Evolutionary conservation across 1,140 invertebrate genomes (phyloP), one percentile per base, ranked within the genome.

Genomic region (Drosophila funebris): DNA sequence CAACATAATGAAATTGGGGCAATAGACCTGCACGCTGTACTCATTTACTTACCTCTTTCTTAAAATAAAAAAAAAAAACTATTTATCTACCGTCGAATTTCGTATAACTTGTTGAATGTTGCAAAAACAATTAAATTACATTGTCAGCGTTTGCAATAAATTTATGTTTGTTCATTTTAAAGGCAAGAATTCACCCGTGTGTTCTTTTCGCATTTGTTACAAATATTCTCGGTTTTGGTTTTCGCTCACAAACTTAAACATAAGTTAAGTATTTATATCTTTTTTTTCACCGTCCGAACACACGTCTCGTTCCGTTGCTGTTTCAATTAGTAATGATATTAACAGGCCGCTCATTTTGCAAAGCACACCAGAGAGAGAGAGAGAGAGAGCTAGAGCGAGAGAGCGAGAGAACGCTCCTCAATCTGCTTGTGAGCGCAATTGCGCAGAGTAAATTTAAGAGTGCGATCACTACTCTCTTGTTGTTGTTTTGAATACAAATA

Each of bases 131-230:
- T 67, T 53, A 73, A 61, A 73, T 68, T 36, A 61, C 54, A 71
- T 71, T 66, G 69, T 67, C 62, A 24, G 41, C 24, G 62, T 33
- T 52, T 44, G 50, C 63, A 73, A 61, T 69, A 11, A 56, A 62
- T 69, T 73, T 73, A 61, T 73, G 57, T 62, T 57, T 73, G 71
- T 73, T 58, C 71, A 73, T 73, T 73, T 69, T 73, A 50, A 69
- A 36, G 52, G 66, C 62, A 52, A 43, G 29, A 36, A 29, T 60
- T 31, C 41, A 27, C 53, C 44, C 41, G 14, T 8, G 29, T 48
- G n/a, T 31, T 37, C 16, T 41, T 13, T 24, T n/a, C n/a, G n/a
- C n/a, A n/a, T n/a, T n/a, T n/a, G n/a, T n/a, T 29, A n/a, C 29
- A 8, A 31, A 18, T 33, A 13, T 14, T 13, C 16, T 58, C n/a